Evolutionary conservation across 92 coral and sea anemone species (phyloP).

Genomic region (Palythoa caribaeorum): DNA sequence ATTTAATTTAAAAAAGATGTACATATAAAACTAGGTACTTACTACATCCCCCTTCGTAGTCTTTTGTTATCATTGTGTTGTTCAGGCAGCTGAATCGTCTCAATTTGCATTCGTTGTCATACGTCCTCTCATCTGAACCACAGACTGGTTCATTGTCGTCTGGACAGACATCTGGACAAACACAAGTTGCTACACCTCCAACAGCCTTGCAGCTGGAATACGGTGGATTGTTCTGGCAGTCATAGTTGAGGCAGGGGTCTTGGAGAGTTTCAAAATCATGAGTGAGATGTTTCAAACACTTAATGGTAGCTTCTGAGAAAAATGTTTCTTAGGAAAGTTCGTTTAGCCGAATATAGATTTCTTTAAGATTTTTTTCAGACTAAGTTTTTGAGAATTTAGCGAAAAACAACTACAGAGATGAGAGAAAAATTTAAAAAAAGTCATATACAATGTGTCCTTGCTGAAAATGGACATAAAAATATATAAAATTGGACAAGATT

Average conservation of each 20-base stretch:
- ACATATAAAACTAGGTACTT: background rate
- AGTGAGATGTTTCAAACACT: background rate
- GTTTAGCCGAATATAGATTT: background rate
- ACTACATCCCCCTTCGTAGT: slow-evolving; percentile 20
- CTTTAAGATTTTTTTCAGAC: too few species aligned
- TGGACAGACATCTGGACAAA: slow-evolving; percentile 23
- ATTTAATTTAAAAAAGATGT: background rate
- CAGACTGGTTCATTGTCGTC: background rate
- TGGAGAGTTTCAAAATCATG: background rate
- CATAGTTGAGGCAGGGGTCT: slow-evolving; percentile 32
- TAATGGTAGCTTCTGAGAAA: background rate
- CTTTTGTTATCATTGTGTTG: slow-evolving; percentile 11
- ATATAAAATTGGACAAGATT: too few species aligned
- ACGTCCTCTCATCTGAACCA: slow-evolving; percentile 30
- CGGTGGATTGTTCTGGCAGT: slow-evolving; percentile 23
- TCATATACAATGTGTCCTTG: too few species aligned
- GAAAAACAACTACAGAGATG: too few species aligned
- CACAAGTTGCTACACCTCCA: slow-evolving; percentile 11
- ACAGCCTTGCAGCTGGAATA: slow-evolving; percentile 10
- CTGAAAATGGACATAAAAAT: too few species aligned
- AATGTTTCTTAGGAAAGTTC: background rate
- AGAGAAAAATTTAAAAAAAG: too few species aligned
- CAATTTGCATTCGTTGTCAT: slow-evolving; percentile 26
- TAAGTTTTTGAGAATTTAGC: too few species aligned
- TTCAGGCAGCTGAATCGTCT: slow-evolving; percentile 22